Percentiles rank a stretch among this genome's conserved stretches.
phyloP scores from a whole-genome alignment of 2,888 invertebrate genomes.

The Heteropelma amictum region DNA sequence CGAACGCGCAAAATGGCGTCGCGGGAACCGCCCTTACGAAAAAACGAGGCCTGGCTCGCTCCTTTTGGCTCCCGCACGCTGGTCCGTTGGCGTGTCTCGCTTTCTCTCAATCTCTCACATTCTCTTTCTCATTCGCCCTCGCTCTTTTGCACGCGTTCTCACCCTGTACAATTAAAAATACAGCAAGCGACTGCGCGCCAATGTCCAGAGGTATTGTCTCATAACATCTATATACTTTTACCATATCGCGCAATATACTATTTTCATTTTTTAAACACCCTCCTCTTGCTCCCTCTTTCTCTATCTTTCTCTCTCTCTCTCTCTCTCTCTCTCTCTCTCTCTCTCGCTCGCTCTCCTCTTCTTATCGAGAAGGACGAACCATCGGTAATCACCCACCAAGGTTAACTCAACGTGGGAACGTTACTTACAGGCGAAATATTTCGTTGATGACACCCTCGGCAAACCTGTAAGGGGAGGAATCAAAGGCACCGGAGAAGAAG shows the following conservation, averaged over 20 bases:
- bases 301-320: neutral
- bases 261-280: conserved; percentile 4
- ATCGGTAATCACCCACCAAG: conserved; percentile 51
- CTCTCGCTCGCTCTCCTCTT: too few species aligned
- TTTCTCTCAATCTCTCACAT: too few species aligned
- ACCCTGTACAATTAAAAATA: conserved; percentile 51
- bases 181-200: conserved; percentile 52
- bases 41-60: conserved; percentile 61
- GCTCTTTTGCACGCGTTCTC: conserved; percentile 33
- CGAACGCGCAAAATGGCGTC: conserved; percentile 73
- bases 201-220: conserved; percentile 41
- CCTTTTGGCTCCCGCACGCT: conserved; percentile 48
- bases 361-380: conserved; percentile 42
- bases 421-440: conserved; percentile 55
- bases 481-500: conserved; percentile 46
- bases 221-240: conserved; percentile 10
- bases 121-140: conserved; percentile 32
- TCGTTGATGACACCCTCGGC: conserved; percentile 33
- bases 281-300: neutral
- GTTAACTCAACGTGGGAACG: conserved; percentile 54
- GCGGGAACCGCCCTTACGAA: conserved; percentile 73
- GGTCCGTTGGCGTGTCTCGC: too few species aligned
- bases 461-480: conserved; percentile 17
- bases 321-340: neutral
- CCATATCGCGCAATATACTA: conserved; percentile 11